Evolutionary conservation across 2,113 vertebrate genomes (phyloP).

Genomic region (Camelus bactrianus): DNA sequence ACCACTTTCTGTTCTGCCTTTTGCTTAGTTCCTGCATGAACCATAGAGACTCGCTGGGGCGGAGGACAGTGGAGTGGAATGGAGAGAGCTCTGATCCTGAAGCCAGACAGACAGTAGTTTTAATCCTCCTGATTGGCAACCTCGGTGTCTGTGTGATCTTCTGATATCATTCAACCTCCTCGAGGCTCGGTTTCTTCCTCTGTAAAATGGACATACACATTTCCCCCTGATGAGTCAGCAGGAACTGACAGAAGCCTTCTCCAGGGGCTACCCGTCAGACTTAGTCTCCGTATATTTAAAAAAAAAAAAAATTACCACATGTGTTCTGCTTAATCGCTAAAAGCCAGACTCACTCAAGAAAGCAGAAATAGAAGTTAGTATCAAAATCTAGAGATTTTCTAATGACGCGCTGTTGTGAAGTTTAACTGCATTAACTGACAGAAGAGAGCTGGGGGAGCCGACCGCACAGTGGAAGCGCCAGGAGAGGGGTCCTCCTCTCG

Average conservation of each 20-base stretch:
- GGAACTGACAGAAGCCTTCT: not conserved
- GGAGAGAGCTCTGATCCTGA: not conserved
- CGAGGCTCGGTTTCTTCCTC: not conserved
- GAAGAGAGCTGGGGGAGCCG: not conserved
- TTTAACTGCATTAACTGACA: not conserved
- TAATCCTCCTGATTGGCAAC: not conserved
- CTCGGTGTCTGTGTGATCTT: not conserved
- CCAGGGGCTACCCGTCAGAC: not conserved
- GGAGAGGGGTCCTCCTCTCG: not conserved
- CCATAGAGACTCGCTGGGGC: accelerated
- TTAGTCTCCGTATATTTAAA: not conserved
- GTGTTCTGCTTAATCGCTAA: not conserved
- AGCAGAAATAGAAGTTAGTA: not conserved
- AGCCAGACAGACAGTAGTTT: not conserved
- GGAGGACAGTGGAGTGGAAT: not conserved
- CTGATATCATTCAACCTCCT: not conserved
- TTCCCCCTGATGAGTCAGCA: not conserved
- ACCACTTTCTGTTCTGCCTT: slow-evolving; percentile 42
- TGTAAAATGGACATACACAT: not conserved
- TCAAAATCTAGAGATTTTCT: not conserved
- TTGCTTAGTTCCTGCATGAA: not conserved
- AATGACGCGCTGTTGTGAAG: not conserved
- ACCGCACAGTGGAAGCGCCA: accelerated
- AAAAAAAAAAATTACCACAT: not conserved
- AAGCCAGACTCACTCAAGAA: not conserved